These are phyloP conservation scores for Tinea pellionella DNA, from an alignment of 2,888 invertebrate species.

Conservation along the genomic window DNA sequence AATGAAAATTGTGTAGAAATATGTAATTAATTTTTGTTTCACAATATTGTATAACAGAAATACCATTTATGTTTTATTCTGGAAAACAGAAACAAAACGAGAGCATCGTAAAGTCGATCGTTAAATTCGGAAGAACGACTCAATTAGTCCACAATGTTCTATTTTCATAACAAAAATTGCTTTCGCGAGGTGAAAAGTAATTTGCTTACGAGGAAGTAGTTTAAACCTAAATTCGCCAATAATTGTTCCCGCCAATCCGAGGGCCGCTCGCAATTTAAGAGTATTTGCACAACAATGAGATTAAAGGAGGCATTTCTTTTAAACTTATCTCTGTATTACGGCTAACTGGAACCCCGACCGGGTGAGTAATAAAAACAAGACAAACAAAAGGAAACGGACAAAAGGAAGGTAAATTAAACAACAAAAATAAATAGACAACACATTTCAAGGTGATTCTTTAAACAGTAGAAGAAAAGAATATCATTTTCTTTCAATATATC, in stretches of 20 bases:
- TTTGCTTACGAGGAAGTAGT: constrained; percentile 23
- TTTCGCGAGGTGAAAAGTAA: constrained; percentile 24
- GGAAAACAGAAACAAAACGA: not conserved
- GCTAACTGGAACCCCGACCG: constrained; percentile 26
- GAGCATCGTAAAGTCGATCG: not conserved
- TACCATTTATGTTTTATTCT: not conserved
- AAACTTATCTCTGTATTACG: constrained; percentile 37
- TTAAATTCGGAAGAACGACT: not conserved
- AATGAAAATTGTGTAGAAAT: too few relatives aligned
- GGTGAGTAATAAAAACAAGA: constrained; percentile 33
- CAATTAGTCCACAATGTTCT: constrained; percentile 13
- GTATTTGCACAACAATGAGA: constrained; percentile 39
- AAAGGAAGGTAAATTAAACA: constrained; percentile 44
- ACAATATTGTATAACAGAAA: too few relatives aligned
- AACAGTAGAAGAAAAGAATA: constrained; percentile 17
- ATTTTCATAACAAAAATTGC: constrained; percentile 27
- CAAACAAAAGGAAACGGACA: constrained; percentile 32
- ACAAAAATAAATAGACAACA: constrained; percentile 38
- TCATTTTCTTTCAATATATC: constrained; percentile 26
- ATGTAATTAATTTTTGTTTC: too few relatives aligned
- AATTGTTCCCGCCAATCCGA: constrained; percentile 25
- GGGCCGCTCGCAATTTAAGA: constrained; percentile 25
- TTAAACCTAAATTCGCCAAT: constrained; percentile 21
- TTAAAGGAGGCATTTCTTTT: constrained; percentile 38
- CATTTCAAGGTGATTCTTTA: constrained; percentile 35